A percentile compares a stretch with the other conserved stretches of the same genome.
These are phyloP conservation scores for Poecilia picta DNA, from an alignment of 2,797 vertebrate genomes.

Conservation along the genomic window DNA sequence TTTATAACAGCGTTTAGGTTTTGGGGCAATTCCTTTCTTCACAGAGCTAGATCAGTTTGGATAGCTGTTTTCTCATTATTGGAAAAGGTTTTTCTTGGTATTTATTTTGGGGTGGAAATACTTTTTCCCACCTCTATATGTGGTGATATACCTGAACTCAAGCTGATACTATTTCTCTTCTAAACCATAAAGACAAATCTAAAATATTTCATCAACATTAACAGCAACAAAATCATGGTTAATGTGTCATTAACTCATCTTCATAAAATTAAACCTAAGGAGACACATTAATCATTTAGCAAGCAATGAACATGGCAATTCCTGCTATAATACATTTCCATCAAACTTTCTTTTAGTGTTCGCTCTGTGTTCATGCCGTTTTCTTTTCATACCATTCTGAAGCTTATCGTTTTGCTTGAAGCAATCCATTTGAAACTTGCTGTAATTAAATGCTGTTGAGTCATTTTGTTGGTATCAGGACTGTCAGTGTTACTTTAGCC, in stretches of 20 bases:
- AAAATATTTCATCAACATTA: not conserved
- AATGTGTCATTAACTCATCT: not conserved
- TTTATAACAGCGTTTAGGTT: not conserved
- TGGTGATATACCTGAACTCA: not conserved
- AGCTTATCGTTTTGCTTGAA: not conserved
- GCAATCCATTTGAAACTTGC: slow-evolving; percentile 22
- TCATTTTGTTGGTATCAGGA: slow-evolving; percentile 53
- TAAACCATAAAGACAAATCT: not conserved
- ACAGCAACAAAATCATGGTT: not conserved
- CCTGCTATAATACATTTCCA: slow-evolving; percentile 57
- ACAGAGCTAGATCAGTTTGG: not conserved
- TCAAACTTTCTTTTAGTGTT: slow-evolving; percentile 18
- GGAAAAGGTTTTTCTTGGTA: not conserved
- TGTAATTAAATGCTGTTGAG: slow-evolving; percentile 66
- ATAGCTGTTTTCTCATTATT: not conserved
- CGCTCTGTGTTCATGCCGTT: slow-evolving; percentile 17
- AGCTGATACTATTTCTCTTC: not conserved
- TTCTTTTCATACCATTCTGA: not conserved
- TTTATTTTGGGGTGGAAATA: not conserved
- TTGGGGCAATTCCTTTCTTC: not conserved
- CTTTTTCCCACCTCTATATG: not conserved
- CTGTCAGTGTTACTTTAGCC: slow-evolving; percentile 61
- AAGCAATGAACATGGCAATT: slow-evolving; percentile 23
- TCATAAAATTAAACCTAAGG: not conserved
- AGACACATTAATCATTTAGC: slow-evolving; percentile 45